Conservation (phyloP, 2,888 invertebrate genomes). For the Mesopsocus fuscifrons region DNA sequence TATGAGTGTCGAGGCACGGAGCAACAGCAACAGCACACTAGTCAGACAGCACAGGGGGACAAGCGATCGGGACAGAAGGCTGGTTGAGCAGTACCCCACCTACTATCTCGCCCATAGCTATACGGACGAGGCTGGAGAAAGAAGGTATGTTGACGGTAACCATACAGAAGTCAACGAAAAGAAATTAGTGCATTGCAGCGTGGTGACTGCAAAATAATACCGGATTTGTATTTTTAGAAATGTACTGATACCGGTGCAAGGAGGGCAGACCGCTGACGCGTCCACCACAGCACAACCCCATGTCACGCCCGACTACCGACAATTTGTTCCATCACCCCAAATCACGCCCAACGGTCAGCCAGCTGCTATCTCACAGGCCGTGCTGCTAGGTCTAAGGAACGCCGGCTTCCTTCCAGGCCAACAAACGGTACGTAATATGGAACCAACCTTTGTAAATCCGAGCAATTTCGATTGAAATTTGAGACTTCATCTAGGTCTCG, state of each 20-base stretch:
- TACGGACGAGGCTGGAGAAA: conserved; percentile 29
- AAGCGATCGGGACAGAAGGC: conserved; percentile 39
- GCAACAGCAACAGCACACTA: background rate
- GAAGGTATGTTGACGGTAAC: conserved; percentile 8
- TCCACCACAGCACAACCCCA: background rate
- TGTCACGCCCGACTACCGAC: background rate
- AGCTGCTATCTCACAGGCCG: no score
- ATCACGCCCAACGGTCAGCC: background rate
- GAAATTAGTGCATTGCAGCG: no score
- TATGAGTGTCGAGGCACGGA: no score
- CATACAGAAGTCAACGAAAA: no score
- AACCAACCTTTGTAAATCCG: no score
- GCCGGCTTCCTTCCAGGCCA: background rate
- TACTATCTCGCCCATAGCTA: conserved; percentile 39
- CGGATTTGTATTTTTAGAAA: no score
- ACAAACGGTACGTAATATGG: conserved; percentile 10
- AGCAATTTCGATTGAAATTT: no score
- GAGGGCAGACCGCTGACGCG: background rate
- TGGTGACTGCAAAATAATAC: no score
- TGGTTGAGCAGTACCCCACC: conserved; percentile 69
- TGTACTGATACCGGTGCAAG: background rate
- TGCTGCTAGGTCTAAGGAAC: background rate
- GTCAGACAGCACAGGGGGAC: background rate
- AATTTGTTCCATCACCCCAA: background rate
- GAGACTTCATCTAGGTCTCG: no score